Evolutionary conservation across 2,113 vertebrate genomes (phyloP), one percentile per base, ranked within the genome.

Genomic region (Phrynosoma platyrhinos): DNA sequence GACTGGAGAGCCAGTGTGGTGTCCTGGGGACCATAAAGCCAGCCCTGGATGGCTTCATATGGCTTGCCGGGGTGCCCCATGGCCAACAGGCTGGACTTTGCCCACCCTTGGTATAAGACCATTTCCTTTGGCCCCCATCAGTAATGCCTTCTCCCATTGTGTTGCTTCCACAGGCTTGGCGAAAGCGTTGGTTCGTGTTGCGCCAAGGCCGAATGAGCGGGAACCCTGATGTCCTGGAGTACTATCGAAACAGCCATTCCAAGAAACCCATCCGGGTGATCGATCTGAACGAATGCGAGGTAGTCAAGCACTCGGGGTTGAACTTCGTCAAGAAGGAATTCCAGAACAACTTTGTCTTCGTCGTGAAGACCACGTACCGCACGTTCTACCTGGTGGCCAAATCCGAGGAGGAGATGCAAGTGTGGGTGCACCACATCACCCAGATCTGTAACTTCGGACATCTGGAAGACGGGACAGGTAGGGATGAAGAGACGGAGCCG

Each of bases 371-470:
- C 0, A 94, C 97, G 1, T 97, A 97, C 18, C 98, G 99, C 4
- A 96, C 98, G 82, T 99, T 99, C 94, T 99, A 99, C 95, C 97
- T 99, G 94, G 98, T 99, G 93, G 99, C 99, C 95, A 98, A 99
- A 94, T 99, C 98, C 0, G 98, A 99, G 91, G 98, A 98, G 88
- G 99, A 99, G 95, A 99, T 99, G 99, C 98, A 98, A 87, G 91
- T 92, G 87, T 99, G 99, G 99, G 98, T 99, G 91, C 97, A 94
- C 40, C 98, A 97, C 90, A 99, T 99, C 96, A 98, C 97, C 90
- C 98, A 98, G 84, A 98, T 99, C 90, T 99, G 98, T 91, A 98
- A 98, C 89, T 98, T 99, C 1, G 97, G 97, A 83, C 97, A 95
- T 9, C 93, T 97, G 74, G 97, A 98, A 89, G 98, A 98, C 42